Evolutionary conservation across 1,140 invertebrate species (phyloP).

Genomic region (Panonychus citri): DNA sequence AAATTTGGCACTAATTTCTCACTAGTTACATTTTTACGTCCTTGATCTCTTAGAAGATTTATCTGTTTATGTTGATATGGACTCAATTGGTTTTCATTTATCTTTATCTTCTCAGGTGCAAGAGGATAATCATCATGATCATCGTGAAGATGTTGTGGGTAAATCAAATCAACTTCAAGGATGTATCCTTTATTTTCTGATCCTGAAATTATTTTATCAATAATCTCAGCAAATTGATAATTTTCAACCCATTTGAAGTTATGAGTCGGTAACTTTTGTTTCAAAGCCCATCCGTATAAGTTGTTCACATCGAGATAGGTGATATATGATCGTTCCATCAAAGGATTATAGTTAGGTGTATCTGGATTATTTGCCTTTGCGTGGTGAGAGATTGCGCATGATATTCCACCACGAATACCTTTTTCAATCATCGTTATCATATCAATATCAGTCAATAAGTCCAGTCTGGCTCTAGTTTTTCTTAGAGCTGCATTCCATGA

Average conservation of each 20-base stretch:
- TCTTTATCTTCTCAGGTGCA: no score
- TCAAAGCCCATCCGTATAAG: constrained; percentile 13
- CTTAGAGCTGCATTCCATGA: constrained; percentile 5
- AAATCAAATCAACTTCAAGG: constrained; percentile 9
- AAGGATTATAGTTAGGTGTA: constrained; percentile 11
- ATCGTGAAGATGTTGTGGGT: neutral
- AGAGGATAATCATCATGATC: no score
- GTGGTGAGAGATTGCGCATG: neutral
- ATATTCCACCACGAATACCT: neutral
- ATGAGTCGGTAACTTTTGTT: constrained; percentile 7
- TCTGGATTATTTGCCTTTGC: constrained; percentile 9
- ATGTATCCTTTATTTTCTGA: neutral
- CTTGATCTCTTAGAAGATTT: no score
- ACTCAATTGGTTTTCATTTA: no score
- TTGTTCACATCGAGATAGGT: constrained; percentile 15
- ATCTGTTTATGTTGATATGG: no score
- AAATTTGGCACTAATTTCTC: no score
- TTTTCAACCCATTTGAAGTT: constrained; percentile 5
- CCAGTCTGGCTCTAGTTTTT: constrained; percentile 16
- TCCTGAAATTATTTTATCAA: no score
- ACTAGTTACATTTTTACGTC: no score
- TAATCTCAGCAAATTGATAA: no score
- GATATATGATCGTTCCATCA: constrained; percentile 14
- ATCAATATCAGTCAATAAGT: constrained; percentile 16
- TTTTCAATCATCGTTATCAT: constrained; percentile 18